Evolutionary conservation across 2,113 vertebrate species (phyloP).

Genomic region (Natator depressus): DNA sequence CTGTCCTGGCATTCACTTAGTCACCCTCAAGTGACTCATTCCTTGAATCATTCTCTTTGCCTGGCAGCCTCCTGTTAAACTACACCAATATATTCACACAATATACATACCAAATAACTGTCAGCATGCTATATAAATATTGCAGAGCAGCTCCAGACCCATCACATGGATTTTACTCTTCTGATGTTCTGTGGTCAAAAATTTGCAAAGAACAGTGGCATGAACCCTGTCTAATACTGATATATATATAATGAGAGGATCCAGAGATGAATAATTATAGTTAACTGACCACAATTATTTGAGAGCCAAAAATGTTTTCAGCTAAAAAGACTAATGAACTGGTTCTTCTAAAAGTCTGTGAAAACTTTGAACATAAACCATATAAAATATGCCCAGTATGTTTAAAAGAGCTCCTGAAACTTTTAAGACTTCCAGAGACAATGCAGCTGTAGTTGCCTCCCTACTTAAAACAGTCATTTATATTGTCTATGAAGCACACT

Average conservation of each 20-base stretch:
- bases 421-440: not conserved
- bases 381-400: not conserved
- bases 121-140: not conserved
- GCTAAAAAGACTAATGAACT: not conserved
- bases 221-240: not conserved
- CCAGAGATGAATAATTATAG: too few species aligned
- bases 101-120: not conserved
- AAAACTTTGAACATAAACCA: not conserved
- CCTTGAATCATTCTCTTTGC: not conserved
- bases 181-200: not conserved
- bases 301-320: not conserved
- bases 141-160: not conserved
- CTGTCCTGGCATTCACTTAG: not conserved
- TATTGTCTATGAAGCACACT: not conserved
- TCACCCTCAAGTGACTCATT: not conserved
- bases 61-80: not conserved
- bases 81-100: not conserved
- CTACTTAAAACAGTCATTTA: not conserved
- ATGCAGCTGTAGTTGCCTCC: not conserved
- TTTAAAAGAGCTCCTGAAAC: not conserved
- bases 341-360: not conserved
- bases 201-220: not conserved
- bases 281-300: not conserved
- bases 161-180: not conserved
- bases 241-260: not conserved